Percentiles rank a stretch among this genome's conserved stretches.
Conservation (phyloP, 2,113 vertebrate genomes). For the Orientallactaga bullata region DNA sequence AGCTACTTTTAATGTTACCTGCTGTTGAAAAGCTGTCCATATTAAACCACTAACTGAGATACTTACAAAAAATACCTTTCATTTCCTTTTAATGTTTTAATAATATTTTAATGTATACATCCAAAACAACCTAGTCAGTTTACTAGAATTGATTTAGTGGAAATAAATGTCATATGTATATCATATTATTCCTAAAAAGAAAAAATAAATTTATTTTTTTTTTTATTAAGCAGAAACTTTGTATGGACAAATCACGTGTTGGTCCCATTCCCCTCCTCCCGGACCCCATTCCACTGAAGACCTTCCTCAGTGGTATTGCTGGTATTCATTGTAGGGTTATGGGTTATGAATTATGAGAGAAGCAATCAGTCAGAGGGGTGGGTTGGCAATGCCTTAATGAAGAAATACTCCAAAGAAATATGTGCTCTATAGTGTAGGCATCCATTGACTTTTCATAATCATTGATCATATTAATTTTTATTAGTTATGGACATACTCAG, state of each 20-base stretch:
- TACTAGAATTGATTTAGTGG: conserved; percentile 72
- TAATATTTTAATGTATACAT: conserved; percentile 52
- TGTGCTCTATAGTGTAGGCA: background rate
- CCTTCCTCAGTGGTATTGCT: too few relatives aligned
- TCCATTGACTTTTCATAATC: conserved; percentile 50
- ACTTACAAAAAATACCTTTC: conserved; percentile 4
- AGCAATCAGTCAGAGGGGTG: too few relatives aligned
- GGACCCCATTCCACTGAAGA: too few relatives aligned
- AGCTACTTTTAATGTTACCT: background rate
- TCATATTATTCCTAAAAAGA: conserved; percentile 61
- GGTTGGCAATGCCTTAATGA: too few relatives aligned
- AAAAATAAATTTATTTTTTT: conserved; percentile 59
- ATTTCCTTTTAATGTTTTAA: conserved; percentile 68
- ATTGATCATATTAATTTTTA: too few relatives aligned
- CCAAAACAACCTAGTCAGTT: conserved; percentile 61
- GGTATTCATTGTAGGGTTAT: too few relatives aligned
- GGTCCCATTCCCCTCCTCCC: too few relatives aligned
- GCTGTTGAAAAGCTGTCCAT: background rate
- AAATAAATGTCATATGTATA: conserved; percentile 72
- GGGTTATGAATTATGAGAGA: too few relatives aligned
- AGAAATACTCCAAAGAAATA: conserved; percentile 65
- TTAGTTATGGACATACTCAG: too few relatives aligned
- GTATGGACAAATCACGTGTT: too few relatives aligned
- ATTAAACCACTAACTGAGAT: conserved; percentile 60
- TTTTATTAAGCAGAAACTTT: too few relatives aligned